Evolutionary conservation across 2,797 vertebrate genomes (phyloP).

Genomic region (Setipinna tenuifilis): DNA sequence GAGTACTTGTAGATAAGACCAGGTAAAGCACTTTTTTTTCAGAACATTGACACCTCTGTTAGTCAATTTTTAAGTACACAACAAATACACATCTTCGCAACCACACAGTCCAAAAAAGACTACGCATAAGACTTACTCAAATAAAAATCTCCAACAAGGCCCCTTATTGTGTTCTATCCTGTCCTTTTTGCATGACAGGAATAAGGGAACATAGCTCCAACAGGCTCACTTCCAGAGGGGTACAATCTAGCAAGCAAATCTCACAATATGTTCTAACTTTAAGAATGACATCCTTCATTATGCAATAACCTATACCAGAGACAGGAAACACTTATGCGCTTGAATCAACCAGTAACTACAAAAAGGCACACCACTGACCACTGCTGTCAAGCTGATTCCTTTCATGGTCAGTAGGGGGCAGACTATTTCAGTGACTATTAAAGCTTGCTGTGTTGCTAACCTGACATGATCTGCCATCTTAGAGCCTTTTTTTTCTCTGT

Average conservation of each 20-base stretch:
- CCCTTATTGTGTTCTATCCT: background rate
- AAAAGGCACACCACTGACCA: conserved; percentile 21
- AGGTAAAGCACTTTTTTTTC: conserved; percentile 14
- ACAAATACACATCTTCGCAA: conserved; percentile 7
- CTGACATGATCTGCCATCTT: background rate
- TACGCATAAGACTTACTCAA: conserved; percentile 14
- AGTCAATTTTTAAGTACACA: conserved; percentile 15
- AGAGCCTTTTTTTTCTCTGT: background rate
- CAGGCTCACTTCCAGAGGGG: background rate
- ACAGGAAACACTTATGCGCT: background rate
- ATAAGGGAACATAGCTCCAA: background rate
- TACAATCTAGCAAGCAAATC: background rate
- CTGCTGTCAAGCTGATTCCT: background rate
- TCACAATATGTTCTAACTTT: background rate
- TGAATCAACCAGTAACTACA: background rate
- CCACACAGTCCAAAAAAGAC: conserved; percentile 5
- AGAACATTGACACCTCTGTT: background rate
- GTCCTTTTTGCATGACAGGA: background rate
- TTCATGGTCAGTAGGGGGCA: background rate
- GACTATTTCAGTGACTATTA: background rate
- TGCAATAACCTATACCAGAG: background rate
- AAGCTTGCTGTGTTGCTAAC: background rate
- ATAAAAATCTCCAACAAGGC: background rate
- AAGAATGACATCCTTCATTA: conserved; percentile 20
- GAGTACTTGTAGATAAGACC: conserved; percentile 5